Evolutionary conservation across 2,888 invertebrate genomes (phyloP).

Genomic region (Petrolisthes manimaculis): DNA sequence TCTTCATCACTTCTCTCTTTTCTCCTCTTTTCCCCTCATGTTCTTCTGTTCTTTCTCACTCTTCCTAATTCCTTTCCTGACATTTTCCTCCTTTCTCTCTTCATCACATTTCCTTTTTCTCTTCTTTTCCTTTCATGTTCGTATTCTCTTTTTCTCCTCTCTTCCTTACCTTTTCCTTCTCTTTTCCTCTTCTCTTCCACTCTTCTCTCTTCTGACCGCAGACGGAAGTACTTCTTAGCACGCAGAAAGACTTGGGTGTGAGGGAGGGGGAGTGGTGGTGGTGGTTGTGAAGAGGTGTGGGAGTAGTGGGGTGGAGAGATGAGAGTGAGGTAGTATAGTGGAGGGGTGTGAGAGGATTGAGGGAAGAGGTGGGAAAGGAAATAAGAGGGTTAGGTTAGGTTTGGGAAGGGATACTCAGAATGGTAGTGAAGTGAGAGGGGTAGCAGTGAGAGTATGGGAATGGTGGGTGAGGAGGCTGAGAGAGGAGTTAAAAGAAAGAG

Average conservation of each 20-base stretch:
- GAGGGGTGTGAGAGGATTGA: background rate
- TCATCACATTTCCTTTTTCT: too few relatives aligned
- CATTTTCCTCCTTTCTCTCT: too few relatives aligned
- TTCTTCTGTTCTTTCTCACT: too few relatives aligned
- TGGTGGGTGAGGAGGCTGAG: background rate
- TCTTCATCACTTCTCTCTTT: too few relatives aligned
- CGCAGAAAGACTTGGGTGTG: background rate
- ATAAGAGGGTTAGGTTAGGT: background rate
- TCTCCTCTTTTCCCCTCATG: too few relatives aligned
- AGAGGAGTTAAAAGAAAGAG: background rate
- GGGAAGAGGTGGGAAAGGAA: background rate
- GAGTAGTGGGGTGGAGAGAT: constrained; percentile 14
- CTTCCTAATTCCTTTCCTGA: too few relatives aligned
- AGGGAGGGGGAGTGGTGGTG: constrained; percentile 17
- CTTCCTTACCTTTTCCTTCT: too few relatives aligned
- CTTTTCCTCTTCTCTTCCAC: too few relatives aligned
- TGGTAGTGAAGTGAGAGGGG: background rate
- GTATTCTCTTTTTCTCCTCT: too few relatives aligned
- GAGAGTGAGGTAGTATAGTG: background rate
- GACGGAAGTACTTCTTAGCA: background rate
- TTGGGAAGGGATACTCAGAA: background rate
- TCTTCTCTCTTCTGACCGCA: too few relatives aligned
- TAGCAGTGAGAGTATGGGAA: background rate
- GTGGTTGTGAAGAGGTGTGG: constrained; percentile 21
- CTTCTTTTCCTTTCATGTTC: too few relatives aligned